Evolutionary conservation across 2,113 vertebrate genomes (phyloP), one percentile per base, ranked within the genome.

Genomic region (Gila orcuttii): DNA sequence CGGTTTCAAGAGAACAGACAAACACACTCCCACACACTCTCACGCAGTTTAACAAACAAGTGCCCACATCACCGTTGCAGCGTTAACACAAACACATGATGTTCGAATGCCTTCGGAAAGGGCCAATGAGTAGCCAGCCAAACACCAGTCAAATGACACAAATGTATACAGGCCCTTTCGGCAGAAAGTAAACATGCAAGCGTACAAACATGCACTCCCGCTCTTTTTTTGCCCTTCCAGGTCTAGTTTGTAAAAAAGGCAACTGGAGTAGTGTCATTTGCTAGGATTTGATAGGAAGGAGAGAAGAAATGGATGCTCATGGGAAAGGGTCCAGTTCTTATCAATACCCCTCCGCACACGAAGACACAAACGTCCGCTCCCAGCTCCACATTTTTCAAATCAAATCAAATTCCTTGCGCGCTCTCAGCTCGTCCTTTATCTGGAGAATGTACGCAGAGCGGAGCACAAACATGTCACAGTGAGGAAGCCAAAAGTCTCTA

Each of bases 1-100:
- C 80, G 89, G 87, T 66, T 87, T 89, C 89, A 91, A 92, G 93
- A 92, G 92, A 94, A 94, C 89, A 95, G 94, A 95, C 94, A 95
- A 95, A 95, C 93, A 95, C 93, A 95, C 91, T 93, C 93, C 93
- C 92, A 94, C 94, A 92, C 92, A 87, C 90, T 92, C 94, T 94
- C 92, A 94, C 91, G 92, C 93, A 94, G 94, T 94, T 95, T 95
- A 94, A 93, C 95, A 95, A 95, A 95, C 94, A 95, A 92, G 92
- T 94, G 90, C 94, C 94, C 93, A 95, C 94, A 93, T 94, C 87
- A 85, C 90, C 88, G 57, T 89, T 89, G 91, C 91, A 91, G 86
- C 55, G 92, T 93, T 93, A 92, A 92, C 89, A 90, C 94, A 94
- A 94, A 94, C 94, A 94, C 90, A 91, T 39, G 66, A 89, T 91